Evolutionary conservation across 2,797 vertebrate species (phyloP).

Genomic region (Discoglossus pictus): DNA sequence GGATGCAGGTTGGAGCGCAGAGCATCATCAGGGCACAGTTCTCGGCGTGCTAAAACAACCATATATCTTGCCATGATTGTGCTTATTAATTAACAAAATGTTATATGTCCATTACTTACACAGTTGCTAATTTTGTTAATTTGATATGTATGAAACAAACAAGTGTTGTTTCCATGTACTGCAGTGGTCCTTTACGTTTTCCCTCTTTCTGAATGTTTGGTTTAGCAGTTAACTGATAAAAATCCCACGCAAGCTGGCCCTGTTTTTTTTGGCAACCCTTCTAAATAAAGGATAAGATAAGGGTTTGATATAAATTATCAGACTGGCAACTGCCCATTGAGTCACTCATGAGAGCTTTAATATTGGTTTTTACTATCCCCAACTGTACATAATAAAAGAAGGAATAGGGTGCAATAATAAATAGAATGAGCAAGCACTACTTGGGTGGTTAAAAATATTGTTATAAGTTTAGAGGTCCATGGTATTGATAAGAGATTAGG

Average conservation of each 20-base stretch:
- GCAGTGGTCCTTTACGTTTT: no score
- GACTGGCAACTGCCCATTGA: constrained; percentile 35
- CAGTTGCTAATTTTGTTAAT: no score
- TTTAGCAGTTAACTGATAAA: neutral
- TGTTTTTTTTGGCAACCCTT: constrained; percentile 15
- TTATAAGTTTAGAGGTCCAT: neutral
- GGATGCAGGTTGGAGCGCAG: no score
- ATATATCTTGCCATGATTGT: constrained; percentile 10
- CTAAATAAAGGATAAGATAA: constrained; percentile 27
- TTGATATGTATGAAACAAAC: no score
- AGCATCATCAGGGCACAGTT: no score
- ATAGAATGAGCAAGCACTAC: neutral
- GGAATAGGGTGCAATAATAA: neutral
- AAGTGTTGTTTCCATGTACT: no score
- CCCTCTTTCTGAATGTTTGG: no score
- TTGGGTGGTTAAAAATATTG: neutral
- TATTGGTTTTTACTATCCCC: constrained; percentile 25
- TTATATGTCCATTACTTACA: no score
- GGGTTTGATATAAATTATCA: neutral
- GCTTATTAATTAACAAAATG: constrained; percentile 6
- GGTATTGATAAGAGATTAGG: no score
- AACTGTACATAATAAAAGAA: constrained; percentile 24
- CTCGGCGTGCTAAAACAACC: no score
- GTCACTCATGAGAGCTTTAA: constrained; percentile 26
- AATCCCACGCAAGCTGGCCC: neutral